phyloP scores from a whole-genome alignment of 23 tunicate species.

The Corella eumyota region DNA sequence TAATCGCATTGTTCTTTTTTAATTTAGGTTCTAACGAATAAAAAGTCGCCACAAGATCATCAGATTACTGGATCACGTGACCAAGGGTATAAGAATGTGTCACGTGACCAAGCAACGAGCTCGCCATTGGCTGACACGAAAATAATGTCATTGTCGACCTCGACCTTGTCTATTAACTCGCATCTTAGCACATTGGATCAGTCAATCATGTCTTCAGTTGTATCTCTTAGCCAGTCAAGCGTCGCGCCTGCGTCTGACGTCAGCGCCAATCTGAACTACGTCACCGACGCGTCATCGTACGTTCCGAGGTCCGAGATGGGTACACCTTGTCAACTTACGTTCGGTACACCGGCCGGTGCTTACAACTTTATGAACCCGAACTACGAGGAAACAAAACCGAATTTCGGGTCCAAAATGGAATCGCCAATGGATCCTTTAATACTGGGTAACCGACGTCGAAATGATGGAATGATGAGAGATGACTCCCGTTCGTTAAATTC shows the following conservation, averaged over 20 bases:
- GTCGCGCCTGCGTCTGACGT: background rate
- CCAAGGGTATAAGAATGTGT: too few species aligned
- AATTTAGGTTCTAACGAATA: too few species aligned
- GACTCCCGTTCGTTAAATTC: slow-evolving; percentile 9
- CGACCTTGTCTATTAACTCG: slow-evolving; percentile 65
- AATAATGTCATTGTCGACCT: slow-evolving; percentile 36
- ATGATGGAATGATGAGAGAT: slow-evolving; percentile 35
- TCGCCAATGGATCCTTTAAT: slow-evolving; percentile 60
- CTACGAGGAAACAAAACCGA: slow-evolving; percentile 8
- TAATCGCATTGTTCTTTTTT: too few species aligned
- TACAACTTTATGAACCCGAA: slow-evolving; percentile 76
- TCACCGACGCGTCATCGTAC: slow-evolving; percentile 28
- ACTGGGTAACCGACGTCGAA: slow-evolving; percentile 28
- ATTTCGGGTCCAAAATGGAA: slow-evolving; percentile 1
- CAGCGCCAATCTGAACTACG: slow-evolving; percentile 2
- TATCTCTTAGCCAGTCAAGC: slow-evolving; percentile 9
- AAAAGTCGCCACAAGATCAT: too few species aligned
- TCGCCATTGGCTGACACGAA: too few species aligned
- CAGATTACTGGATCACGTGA: too few species aligned
- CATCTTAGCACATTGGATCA: slow-evolving; percentile 69
- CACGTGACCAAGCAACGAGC: too few species aligned
- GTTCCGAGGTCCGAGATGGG: slow-evolving; percentile 7
- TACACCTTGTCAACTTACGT: slow-evolving; percentile 35
- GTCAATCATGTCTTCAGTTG: slow-evolving; percentile 28
- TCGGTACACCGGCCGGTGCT: slow-evolving; percentile 70